Conservation (phyloP, 2,113 vertebrate species). For the Camarhynchus parvulus region DNA sequence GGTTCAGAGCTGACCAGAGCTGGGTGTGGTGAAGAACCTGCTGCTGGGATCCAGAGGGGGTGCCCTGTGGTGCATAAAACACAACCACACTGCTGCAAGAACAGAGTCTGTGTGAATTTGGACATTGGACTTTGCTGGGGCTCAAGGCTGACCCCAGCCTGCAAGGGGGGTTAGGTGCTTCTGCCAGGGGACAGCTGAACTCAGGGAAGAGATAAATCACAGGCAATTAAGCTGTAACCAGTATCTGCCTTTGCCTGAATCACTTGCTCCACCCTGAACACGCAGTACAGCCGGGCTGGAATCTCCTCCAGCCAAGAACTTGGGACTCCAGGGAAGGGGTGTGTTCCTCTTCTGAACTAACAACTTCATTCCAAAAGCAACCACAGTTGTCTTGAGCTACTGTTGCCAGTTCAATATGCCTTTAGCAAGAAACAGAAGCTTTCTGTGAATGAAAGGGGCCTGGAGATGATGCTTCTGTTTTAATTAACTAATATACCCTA, state of each 20-base stretch:
- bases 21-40: background rate
- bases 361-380: constrained; percentile 56
- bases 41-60: background rate
- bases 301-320: constrained; percentile 57
- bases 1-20: background rate
- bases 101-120: background rate
- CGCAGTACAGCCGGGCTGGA: constrained; percentile 41
- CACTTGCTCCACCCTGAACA: constrained; percentile 64
- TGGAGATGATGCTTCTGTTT: constrained; percentile 36
- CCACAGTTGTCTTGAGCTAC: constrained; percentile 42
- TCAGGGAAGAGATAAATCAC: background rate
- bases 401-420: constrained; percentile 1
- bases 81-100: background rate
- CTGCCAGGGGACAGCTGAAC: background rate
- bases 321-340: constrained; percentile 66
- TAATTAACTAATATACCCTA: constrained; percentile 52
- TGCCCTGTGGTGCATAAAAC: background rate
- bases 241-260: constrained; percentile 63
- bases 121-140: background rate
- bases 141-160: background rate
- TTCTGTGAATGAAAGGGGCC: constrained; percentile 25
- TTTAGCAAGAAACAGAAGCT: constrained; percentile 38
- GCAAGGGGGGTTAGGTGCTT: background rate
- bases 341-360: constrained; percentile 56
- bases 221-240: constrained; percentile 38